These are phyloP conservation scores for Schizaphis graminum DNA, from an alignment of 2,888 invertebrate genomes.

Conservation along the genomic window DNA sequence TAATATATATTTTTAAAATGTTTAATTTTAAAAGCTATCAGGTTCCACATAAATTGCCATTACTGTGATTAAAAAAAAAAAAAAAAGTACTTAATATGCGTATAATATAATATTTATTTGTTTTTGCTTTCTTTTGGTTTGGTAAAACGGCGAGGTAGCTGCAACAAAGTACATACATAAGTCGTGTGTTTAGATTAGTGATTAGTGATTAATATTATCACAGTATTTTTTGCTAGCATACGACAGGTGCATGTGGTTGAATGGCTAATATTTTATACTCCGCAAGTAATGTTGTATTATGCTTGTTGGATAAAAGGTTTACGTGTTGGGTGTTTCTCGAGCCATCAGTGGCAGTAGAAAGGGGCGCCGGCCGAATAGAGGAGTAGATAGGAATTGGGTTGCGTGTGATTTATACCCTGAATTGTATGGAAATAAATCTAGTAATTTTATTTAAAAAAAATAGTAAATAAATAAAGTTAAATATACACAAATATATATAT, in stretches of 20 bases:
- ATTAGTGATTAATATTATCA: conserved; percentile 25
- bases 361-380: not conserved
- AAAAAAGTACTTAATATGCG: not conserved
- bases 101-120: not conserved
- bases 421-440: not conserved
- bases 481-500: not conserved
- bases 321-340: conserved; percentile 1
- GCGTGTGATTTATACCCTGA: conserved; percentile 6
- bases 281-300: not conserved
- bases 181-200: not conserved
- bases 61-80: not conserved
- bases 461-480: not conserved
- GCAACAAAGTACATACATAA: not conserved
- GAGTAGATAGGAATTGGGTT: not conserved
- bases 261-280: not conserved
- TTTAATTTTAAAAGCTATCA: not conserved
- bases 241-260: not conserved
- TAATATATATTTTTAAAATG: not conserved
- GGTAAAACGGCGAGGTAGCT: not conserved
- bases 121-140: not conserved
- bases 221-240: not conserved
- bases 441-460: not conserved
- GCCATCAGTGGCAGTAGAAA: not conserved
- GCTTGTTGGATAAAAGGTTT: not conserved
- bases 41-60: not conserved